Base-by-base conservation (phyloP, 2,888 invertebrate genomes). In the Volucella zonaria region DNA sequence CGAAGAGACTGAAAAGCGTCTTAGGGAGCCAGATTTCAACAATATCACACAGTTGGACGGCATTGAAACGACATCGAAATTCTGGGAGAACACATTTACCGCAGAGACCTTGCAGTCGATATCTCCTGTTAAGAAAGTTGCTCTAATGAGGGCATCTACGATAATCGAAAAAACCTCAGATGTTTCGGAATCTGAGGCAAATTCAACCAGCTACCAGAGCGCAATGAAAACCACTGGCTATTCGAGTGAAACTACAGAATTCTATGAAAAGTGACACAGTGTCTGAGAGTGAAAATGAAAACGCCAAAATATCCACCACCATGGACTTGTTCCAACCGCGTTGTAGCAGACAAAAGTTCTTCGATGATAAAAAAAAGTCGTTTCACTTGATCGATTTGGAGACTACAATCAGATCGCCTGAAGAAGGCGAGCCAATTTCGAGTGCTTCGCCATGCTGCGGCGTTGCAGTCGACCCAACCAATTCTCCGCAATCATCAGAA, bases 91-190 rank as follows among this genome's bases (percentile, higher is more conserved):
- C 54, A 89, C 89, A 2, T 56, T 90, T 10, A 80, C 70, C 9
- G 77, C 86, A 9, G 89, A 89, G 11, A 87, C 87, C 0, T 73
- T 82, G 1, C 54, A 87, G 2, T 89, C 89, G 49, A 89, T 89
- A 2, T 92, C 92, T 1, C 92, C 92, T 0, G 89, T 91, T 0
- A 92, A 92, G 87, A 90, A 91, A 89, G 89, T 91, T 0, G n/a
- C n/a, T n/a, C n/a, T 91, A 2, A 15, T 91, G 64, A 89, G 92
- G 1, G 92, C 92, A 6, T 92, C 92, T 0, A 92, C 92, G 31
- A 92, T 92, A 43, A 75, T 92, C 15, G 92, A 92, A 75, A 90
- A 90, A 61, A 88, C 78, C 45, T 89, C 88, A n/a, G 88, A 88
- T 23, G 89, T 89, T 11, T 80, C 87, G 0, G 61, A 71, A 8